phyloP scores from a whole-genome alignment of 2,797 vertebrate species.

The Momotus momota region DNA sequence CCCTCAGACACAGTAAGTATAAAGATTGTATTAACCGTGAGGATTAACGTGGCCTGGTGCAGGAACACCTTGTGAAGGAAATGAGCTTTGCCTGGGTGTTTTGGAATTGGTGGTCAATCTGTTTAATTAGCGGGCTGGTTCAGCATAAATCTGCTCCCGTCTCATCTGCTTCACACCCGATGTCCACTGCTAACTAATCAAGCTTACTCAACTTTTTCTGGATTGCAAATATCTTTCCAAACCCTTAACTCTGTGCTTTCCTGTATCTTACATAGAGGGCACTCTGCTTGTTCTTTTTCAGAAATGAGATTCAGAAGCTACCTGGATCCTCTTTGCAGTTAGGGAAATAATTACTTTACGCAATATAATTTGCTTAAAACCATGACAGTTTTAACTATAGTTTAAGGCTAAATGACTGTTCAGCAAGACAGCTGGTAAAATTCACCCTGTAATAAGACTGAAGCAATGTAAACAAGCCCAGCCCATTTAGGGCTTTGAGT shows the following conservation, averaged over 20 bases:
- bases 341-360: slow-evolving; percentile 62
- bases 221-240: not conserved
- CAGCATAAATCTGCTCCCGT: not conserved
- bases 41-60: not conserved
- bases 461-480: slow-evolving; percentile 42
- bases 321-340: slow-evolving; percentile 51
- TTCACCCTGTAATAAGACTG: slow-evolving; percentile 58
- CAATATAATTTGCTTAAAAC: slow-evolving; percentile 69
- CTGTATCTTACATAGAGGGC: fast-evolving
- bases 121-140: not conserved
- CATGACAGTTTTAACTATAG: slow-evolving; percentile 65
- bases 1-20: no score
- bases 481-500: slow-evolving; percentile 45
- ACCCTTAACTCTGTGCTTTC: fast-evolving
- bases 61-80: not conserved
- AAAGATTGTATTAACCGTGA: not conserved
- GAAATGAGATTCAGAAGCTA: slow-evolving; percentile 47
- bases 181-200: fast-evolving
- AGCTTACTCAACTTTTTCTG: fast-evolving
- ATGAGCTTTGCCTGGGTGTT: not conserved
- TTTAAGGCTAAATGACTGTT: slow-evolving; percentile 62
- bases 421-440: slow-evolving; percentile 69
- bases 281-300: not conserved
- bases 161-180: not conserved
- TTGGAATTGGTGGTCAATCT: not conserved